These are phyloP conservation scores for Atethmia centrago DNA, from an alignment of 2,888 invertebrate species.

Conservation along the genomic window DNA sequence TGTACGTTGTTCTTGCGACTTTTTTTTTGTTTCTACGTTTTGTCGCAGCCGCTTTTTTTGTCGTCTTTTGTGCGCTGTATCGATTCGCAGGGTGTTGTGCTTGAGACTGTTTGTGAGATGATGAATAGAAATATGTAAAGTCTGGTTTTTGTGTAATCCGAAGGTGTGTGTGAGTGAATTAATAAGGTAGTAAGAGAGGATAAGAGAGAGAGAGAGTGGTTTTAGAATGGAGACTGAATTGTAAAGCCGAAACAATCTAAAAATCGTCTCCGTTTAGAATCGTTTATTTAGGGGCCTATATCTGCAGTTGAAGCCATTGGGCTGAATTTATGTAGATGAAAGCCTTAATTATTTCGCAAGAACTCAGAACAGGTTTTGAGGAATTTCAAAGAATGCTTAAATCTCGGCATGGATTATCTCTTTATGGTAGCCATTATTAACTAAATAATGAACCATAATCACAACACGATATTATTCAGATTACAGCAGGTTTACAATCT, in stretches of 20 bases:
- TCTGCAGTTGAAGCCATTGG: neutral
- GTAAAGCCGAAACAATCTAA: too few species aligned
- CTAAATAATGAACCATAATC: slow-evolving; percentile 35
- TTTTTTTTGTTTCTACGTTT: slow-evolving; percentile 74
- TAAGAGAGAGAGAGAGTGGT: too few species aligned
- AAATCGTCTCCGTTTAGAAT: neutral
- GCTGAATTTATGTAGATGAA: neutral
- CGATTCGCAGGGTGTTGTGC: slow-evolving; percentile 75
- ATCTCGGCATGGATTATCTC: neutral
- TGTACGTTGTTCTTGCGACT: slow-evolving; percentile 80
- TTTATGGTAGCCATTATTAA: slow-evolving; percentile 13
- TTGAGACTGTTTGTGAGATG: slow-evolving; percentile 67
- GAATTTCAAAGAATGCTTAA: slow-evolving; percentile 3
- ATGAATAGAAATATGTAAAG: slow-evolving; percentile 56
- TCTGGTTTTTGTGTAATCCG: slow-evolving; percentile 3
- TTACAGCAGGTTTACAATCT: slow-evolving; percentile 39
- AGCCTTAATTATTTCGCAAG: neutral
- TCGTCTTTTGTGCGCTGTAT: slow-evolving; percentile 79
- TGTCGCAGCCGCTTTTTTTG: slow-evolving; percentile 75
- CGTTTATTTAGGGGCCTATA: neutral
- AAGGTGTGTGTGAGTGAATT: too few species aligned
- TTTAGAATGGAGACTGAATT: too few species aligned
- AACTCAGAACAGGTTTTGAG: too few species aligned
- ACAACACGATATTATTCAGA: slow-evolving; percentile 32
- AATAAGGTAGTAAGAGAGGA: too few species aligned